These are phyloP conservation scores for Ptychodera flava DNA, from an alignment of 35 echinoderm and acorn worm genomes.

Conservation along the genomic window DNA sequence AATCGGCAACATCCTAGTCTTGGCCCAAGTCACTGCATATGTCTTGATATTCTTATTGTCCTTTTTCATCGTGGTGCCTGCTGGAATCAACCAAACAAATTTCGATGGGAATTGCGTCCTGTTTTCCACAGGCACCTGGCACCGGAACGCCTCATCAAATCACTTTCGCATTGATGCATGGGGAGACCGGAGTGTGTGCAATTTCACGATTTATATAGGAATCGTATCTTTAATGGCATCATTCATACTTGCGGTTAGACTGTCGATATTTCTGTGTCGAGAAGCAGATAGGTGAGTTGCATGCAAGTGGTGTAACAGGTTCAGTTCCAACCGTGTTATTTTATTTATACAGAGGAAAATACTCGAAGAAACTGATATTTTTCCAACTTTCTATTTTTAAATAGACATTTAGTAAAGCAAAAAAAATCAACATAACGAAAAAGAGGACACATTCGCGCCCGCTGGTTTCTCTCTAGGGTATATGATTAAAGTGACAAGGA, in stretches of 20 bases:
- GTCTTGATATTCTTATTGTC: constrained; percentile 34
- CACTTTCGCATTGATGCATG: constrained; percentile 10
- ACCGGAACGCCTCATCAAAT: background rate
- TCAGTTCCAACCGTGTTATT: background rate
- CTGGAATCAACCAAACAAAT: constrained; percentile 5
- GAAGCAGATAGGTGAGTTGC: constrained; percentile 42
- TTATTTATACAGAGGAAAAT: no score
- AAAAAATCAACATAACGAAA: no score
- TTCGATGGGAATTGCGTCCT: constrained; percentile 47
- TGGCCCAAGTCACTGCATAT: constrained; percentile 47
- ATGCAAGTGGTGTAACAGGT: background rate
- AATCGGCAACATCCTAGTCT: constrained; percentile 39
- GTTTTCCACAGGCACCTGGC: constrained; percentile 24
- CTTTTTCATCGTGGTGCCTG: constrained; percentile 33
- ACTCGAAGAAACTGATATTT: no score
- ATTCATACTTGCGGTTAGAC: constrained; percentile 24
- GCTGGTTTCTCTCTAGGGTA: no score
- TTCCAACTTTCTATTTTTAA: no score
- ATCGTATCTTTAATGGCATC: constrained; percentile 21
- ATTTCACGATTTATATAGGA: constrained; percentile 33
- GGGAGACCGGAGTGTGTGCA: constrained; percentile 12
- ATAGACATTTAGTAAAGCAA: no score
- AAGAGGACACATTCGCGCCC: no score
- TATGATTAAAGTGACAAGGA: no score
- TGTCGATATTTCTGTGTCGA: constrained; percentile 32